Evolutionary conservation across 2,113 vertebrate species (phyloP).

Genomic region (Chionomys nivalis): DNA sequence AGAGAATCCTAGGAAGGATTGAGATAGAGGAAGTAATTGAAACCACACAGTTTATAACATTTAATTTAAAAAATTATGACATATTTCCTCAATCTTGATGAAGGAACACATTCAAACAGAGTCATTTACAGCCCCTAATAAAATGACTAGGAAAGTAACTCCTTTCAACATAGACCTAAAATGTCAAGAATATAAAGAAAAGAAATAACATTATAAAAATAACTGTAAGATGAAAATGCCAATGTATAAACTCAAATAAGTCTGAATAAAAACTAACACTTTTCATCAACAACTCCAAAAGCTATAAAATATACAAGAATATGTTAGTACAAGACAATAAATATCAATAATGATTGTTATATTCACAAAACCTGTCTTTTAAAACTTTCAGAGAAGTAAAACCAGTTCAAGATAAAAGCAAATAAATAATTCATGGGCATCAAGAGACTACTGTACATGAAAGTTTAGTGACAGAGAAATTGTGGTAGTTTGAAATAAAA

Average conservation of each 20-base stretch:
- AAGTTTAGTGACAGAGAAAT: no score
- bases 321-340: background rate
- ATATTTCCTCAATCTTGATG: background rate
- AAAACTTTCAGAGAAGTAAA: background rate
- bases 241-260: background rate
- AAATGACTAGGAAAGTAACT: background rate
- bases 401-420: background rate
- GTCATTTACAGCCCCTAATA: background rate
- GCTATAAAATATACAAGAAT: background rate
- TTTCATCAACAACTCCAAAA: background rate
- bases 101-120: background rate
- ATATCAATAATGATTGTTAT: background rate
- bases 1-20: background rate
- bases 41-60: background rate
- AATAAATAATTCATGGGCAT: background rate
- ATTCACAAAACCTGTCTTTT: background rate
- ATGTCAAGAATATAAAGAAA: background rate
- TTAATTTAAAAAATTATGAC: background rate
- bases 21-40: background rate
- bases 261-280: background rate
- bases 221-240: background rate
- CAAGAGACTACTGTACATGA: background rate
- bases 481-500: no score
- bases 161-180: background rate
- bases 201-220: background rate